Conservation (phyloP, 1,140 invertebrate species). For the Odontomachus brunneus region DNA sequence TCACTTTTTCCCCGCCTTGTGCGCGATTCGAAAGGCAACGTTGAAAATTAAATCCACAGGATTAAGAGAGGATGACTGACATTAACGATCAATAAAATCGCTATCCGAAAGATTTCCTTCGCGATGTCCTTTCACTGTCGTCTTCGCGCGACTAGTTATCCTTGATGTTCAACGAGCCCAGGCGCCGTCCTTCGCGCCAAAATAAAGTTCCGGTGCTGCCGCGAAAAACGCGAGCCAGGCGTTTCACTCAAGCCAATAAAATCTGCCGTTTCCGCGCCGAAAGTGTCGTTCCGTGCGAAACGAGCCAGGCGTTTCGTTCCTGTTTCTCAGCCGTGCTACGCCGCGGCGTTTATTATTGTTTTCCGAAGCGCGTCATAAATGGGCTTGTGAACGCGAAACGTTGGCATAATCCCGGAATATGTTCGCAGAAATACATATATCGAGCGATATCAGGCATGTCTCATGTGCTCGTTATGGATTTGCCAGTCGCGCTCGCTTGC, state of each 20-base stretch:
- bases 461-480: neutral
- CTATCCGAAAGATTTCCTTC: neutral
- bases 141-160: slow-evolving; percentile 8
- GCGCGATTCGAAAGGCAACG: too few species aligned
- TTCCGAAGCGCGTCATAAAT: slow-evolving; percentile 31
- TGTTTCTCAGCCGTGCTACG: slow-evolving; percentile 7
- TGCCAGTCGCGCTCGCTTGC: too few species aligned
- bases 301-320: slow-evolving; percentile 36
- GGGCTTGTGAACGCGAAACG: slow-evolving; percentile 34
- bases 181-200: slow-evolving; percentile 27
- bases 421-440: slow-evolving; percentile 37
- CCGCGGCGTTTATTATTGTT: slow-evolving; percentile 54
- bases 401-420: slow-evolving; percentile 49
- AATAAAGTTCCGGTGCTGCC: slow-evolving; percentile 26
- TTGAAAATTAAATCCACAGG: too few species aligned
- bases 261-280: slow-evolving; percentile 7
- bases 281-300: slow-evolving; percentile 48
- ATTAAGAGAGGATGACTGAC: too few species aligned
- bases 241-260: slow-evolving; percentile 20
- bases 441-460: neutral
- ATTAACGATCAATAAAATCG: too few species aligned
- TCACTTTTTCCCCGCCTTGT: too few species aligned
- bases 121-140: neutral
- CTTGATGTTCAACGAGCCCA: slow-evolving; percentile 23
- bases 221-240: neutral